Evolutionary conservation across 2,797 vertebrate species (phyloP).

Genomic region (Epinephelus awoara): DNA sequence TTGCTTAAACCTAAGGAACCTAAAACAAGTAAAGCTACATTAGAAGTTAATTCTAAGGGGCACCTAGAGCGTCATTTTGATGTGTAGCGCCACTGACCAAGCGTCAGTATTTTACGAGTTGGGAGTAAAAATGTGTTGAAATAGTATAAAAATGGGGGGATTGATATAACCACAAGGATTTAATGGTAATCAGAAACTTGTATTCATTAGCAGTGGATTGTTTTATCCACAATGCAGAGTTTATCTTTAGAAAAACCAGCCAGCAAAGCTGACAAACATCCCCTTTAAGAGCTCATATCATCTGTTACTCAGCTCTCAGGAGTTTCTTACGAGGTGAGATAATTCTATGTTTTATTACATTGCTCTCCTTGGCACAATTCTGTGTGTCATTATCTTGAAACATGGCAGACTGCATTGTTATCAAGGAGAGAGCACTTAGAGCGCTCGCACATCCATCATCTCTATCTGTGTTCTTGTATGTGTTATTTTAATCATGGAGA

Average conservation of each 20-base stretch:
- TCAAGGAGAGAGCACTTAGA: background rate
- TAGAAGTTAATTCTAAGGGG: too few species aligned
- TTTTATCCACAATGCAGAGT: background rate
- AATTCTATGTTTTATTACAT: background rate
- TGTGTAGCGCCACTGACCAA: too few species aligned
- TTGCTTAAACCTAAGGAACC: too few species aligned
- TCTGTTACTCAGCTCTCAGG: background rate
- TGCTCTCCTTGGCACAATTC: background rate
- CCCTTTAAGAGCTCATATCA: background rate
- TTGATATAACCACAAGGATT: background rate
- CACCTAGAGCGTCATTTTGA: too few species aligned
- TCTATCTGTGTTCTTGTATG: background rate
- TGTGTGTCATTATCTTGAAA: constrained; percentile 28
- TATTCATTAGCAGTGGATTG: background rate
- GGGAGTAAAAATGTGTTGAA: too few species aligned
- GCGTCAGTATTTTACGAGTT: too few species aligned
- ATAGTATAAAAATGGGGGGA: background rate
- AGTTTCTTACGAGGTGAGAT: background rate
- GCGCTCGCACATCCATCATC: background rate
- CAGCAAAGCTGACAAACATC: background rate
- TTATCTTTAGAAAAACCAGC: background rate
- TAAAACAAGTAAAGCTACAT: too few species aligned
- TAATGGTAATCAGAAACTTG: constrained; percentile 4
- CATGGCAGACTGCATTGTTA: background rate
- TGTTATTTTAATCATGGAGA: background rate